These are phyloP conservation scores for Panthera tigris DNA, from an alignment of 2,113 vertebrate species.

Conservation along the genomic window DNA sequence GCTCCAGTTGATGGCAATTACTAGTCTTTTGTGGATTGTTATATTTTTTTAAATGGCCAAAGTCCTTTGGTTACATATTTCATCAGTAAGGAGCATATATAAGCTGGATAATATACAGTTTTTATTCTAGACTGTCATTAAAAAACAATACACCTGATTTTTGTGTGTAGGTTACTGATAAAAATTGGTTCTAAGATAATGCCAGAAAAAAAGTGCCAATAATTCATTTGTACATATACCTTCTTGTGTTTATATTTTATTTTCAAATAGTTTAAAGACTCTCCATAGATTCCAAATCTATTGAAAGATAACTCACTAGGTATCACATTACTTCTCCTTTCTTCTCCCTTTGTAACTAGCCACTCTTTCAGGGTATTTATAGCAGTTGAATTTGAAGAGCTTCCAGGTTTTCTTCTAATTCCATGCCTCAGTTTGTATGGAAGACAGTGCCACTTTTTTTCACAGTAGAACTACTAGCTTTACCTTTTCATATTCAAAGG, in stretches of 20 bases:
- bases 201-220: not conserved
- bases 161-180: not conserved
- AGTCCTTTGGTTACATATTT: not conserved
- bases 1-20: not conserved
- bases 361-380: not conserved
- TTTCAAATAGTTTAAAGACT: not conserved
- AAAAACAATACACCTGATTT: not conserved
- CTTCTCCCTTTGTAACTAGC: not conserved
- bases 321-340: not conserved
- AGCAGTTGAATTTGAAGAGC: not conserved
- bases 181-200: not conserved
- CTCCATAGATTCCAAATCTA: not conserved
- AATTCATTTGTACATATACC: not conserved
- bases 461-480: not conserved
- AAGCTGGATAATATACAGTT: not conserved
- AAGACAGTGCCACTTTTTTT: not conserved
- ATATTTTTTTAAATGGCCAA: not conserved
- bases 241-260: not conserved
- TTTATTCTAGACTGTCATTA: not conserved
- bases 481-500: not conserved
- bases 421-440: not conserved
- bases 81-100: not conserved
- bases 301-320: not conserved
- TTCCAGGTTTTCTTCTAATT: not conserved
- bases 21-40: not conserved